A percentile compares a stretch with the other conserved stretches of the same genome.
Conservation (phyloP, 2,888 invertebrate genomes). For the Aphrophora alni region DNA sequence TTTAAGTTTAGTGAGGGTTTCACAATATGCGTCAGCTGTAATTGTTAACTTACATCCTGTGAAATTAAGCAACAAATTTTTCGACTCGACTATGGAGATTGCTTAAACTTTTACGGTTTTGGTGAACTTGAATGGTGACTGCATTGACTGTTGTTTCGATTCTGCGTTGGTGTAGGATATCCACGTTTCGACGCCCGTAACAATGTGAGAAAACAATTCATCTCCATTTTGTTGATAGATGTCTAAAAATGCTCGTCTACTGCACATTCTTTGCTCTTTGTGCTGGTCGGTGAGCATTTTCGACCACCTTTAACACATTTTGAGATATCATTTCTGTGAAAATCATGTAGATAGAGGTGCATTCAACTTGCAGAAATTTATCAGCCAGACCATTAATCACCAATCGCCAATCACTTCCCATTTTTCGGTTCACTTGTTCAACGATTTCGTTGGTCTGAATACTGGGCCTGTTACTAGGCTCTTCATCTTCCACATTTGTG, state of each 20-base stretch:
- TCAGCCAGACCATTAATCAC: background rate
- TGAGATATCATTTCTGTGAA: background rate
- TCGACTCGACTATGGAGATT: conserved; percentile 1
- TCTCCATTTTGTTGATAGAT: conserved; percentile 14
- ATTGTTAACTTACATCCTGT: background rate
- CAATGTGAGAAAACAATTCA: conserved; percentile 17
- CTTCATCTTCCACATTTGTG: too few species aligned
- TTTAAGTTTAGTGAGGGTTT: background rate
- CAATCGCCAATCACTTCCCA: background rate
- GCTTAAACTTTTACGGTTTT: background rate
- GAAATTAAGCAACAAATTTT: conserved; percentile 6
- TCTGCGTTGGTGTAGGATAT: conserved; percentile 32
- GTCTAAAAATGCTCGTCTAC: conserved; percentile 7
- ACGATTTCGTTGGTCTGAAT: background rate
- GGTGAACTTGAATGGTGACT: conserved; percentile 2
- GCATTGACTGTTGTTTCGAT: conserved; percentile 13
- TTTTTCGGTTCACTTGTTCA: background rate
- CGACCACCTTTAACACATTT: conserved; percentile 35
- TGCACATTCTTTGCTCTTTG: conserved; percentile 27
- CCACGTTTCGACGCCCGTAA: conserved; percentile 34
- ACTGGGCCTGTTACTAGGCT: too few species aligned
- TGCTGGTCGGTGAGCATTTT: conserved; percentile 28
- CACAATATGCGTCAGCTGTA: background rate
- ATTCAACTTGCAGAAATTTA: background rate
- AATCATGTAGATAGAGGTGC: too few species aligned